Conservation (phyloP, 2,113 vertebrate genomes). For the Bufo bufo region DNA sequence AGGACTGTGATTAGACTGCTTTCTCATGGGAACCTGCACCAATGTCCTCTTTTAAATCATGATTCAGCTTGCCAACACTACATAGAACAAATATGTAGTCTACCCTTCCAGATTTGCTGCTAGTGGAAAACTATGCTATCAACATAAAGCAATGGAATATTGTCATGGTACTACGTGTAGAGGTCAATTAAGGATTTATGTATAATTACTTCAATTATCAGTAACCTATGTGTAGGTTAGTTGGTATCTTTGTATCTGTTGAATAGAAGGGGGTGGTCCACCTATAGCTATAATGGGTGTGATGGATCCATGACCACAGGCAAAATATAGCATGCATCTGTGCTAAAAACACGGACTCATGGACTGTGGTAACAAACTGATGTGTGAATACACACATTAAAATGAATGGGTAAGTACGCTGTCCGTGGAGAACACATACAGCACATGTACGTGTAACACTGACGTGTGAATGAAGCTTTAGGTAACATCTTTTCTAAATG, state of each 20-base stretch:
- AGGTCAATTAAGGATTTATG: neutral
- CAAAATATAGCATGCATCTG: too few species aligned
- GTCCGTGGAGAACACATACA: too few species aligned
- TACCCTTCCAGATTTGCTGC: neutral
- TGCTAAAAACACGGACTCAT: too few species aligned
- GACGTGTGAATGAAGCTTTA: too few species aligned
- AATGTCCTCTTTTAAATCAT: conserved; percentile 43
- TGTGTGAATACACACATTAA: too few species aligned
- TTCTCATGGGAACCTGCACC: conserved; percentile 57
- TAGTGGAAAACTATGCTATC: neutral
- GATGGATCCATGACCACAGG: too few species aligned
- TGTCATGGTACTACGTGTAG: neutral
- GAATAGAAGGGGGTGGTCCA: too few species aligned
- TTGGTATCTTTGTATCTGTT: neutral
- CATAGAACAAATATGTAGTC: conserved; percentile 18
- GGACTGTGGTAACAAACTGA: too few species aligned
- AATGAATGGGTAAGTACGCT: too few species aligned
- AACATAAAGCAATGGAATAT: neutral
- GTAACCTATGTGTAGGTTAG: neutral
- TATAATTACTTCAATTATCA: neutral
- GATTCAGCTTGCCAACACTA: conserved; percentile 30
- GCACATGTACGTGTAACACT: too few species aligned
- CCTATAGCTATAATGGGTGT: too few species aligned
- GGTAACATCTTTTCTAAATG: too few species aligned
- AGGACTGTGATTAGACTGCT: conserved; percentile 49